These are phyloP conservation scores for Zaprionus kolodkinae DNA, from an alignment of 1,140 invertebrate species.

Conservation along the genomic window DNA sequence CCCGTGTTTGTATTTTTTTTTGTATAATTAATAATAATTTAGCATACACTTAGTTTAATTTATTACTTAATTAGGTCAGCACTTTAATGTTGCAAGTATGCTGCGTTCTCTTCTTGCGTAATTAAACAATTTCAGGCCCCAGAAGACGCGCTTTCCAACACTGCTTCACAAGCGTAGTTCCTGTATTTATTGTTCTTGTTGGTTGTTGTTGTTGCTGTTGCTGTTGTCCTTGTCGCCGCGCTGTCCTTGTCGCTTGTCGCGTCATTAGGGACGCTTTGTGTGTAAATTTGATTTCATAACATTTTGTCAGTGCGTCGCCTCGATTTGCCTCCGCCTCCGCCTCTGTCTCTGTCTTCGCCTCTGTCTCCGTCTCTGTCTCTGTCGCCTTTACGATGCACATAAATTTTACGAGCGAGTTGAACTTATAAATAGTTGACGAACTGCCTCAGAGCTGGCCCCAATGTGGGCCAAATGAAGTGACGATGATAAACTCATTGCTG, in stretches of 20 bases:
- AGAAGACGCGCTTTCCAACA: background rate
- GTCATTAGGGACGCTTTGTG: conserved; percentile 76
- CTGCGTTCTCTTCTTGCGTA: conserved; percentile 21
- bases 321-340: conserved; percentile 40
- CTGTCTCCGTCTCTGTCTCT: too few relatives aligned
- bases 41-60: conserved; percentile 77
- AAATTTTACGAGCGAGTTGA: conserved; percentile 71
- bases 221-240: conserved; percentile 32
- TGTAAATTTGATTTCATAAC: conserved; percentile 79
- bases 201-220: conserved; percentile 14
- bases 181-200: conserved; percentile 19
- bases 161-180: conserved; percentile 20
- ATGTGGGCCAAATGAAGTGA: conserved; percentile 46
- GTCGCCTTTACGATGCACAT: conserved; percentile 69
- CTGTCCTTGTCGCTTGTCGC: conserved; percentile 26
- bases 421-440: conserved; percentile 78
- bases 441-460: conserved; percentile 21
- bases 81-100: conserved; percentile 64
- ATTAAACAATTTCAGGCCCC: conserved; percentile 65
- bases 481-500: conserved; percentile 24
- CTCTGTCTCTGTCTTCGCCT: too few relatives aligned
- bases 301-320: conserved; percentile 68
- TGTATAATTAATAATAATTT: conserved; percentile 80
- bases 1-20: conserved; percentile 34
- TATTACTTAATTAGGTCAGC: conserved; percentile 81